Conservation (phyloP, 2,113 vertebrate species). For the Mus musculus region DNA sequence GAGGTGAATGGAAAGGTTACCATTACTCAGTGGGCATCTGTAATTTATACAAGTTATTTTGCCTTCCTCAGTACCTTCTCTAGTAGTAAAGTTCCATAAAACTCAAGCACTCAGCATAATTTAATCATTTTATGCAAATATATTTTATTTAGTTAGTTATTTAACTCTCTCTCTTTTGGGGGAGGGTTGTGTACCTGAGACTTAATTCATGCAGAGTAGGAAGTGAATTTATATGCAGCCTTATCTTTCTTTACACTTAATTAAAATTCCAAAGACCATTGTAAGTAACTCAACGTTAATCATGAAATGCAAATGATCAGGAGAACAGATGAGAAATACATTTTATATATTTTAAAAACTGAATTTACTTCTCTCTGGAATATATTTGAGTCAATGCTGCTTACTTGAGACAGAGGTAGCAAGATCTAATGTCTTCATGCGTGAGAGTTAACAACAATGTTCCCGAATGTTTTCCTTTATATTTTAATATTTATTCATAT, state of each 20-base stretch:
- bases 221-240: not conserved
- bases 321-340: not conserved
- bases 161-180: not conserved
- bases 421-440: not conserved
- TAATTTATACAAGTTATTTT: not conserved
- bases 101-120: not conserved
- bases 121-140: slow-evolving; percentile 26
- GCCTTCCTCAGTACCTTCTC: not conserved
- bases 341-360: not conserved
- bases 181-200: not conserved
- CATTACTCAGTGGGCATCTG: not conserved
- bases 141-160: not conserved
- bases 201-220: not conserved
- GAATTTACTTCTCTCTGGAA: not conserved
- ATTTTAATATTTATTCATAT: slow-evolving; percentile 38
- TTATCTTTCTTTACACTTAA: slow-evolving; percentile 17
- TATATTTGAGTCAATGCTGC: not conserved
- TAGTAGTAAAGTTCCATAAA: not conserved
- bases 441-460: not conserved
- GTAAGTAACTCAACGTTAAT: slow-evolving; percentile 21
- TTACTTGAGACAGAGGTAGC: not conserved
- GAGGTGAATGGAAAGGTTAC: not conserved
- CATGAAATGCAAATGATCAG: not conserved
- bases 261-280: slow-evolving; percentile 7
- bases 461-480: not conserved